Evolutionary conservation across 2,113 vertebrate species (phyloP).

Genomic region (Planiliza haematocheilus): DNA sequence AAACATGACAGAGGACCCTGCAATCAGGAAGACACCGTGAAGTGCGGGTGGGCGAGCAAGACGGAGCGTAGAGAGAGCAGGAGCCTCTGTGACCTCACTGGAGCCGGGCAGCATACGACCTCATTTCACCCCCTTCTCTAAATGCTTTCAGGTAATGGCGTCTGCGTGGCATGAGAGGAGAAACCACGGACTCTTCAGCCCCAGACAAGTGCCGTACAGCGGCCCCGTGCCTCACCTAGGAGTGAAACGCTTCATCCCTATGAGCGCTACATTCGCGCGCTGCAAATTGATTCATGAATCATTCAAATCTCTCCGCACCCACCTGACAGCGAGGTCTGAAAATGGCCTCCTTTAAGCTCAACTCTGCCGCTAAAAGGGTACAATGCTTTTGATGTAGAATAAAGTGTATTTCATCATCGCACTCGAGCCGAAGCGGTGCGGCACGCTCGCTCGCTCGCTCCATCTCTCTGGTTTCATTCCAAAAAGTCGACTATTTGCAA

Average conservation of each 20-base stretch:
- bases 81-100: slow-evolving; percentile 46
- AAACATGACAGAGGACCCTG: slow-evolving; percentile 38
- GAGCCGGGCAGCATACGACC: slow-evolving; percentile 37
- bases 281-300: slow-evolving; percentile 73
- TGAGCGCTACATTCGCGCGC: slow-evolving; percentile 55
- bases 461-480: slow-evolving; percentile 24
- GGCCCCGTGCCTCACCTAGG: slow-evolving; percentile 19
- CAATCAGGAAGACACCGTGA: slow-evolving; percentile 30
- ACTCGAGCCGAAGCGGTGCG: background rate
- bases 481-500: slow-evolving; percentile 45
- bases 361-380: slow-evolving; percentile 35
- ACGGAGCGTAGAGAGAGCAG: slow-evolving; percentile 27
- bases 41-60: slow-evolving; percentile 30
- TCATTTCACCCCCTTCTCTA: slow-evolving; percentile 35
- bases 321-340: slow-evolving; percentile 53
- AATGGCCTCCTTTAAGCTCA: slow-evolving; percentile 59
- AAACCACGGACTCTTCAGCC: slow-evolving; percentile 34
- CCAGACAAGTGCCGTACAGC: slow-evolving; percentile 40
- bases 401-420: slow-evolving; percentile 52
- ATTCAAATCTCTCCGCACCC: slow-evolving; percentile 67
- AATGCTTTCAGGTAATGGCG: slow-evolving; percentile 55
- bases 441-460: background rate
- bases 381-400: slow-evolving; percentile 56
- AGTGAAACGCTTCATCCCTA: slow-evolving; percentile 48
- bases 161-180: slow-evolving; percentile 33